These are phyloP conservation scores for Ranitomeya variabilis DNA, from an alignment of 2,113 vertebrate genomes.

Conservation along the genomic window DNA sequence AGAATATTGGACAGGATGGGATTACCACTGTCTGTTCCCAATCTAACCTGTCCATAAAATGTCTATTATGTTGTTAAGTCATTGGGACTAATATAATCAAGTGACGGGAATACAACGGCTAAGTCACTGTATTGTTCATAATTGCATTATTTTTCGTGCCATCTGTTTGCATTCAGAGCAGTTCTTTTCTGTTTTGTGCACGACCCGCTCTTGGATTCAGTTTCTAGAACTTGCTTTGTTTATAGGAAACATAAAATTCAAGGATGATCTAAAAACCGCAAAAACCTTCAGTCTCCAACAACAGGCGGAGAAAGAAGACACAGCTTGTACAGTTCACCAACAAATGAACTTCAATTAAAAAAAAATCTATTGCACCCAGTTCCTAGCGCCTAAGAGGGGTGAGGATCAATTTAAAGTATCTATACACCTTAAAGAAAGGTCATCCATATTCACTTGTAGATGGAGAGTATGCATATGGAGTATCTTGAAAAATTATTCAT, in stretches of 20 bases:
- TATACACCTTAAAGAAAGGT: too few species aligned
- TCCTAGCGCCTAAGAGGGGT: too few species aligned
- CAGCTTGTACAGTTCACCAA: neutral
- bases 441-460: too few species aligned
- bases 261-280: slow-evolving; percentile 44
- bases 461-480: too few species aligned
- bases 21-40: neutral
- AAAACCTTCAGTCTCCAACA: slow-evolving; percentile 1
- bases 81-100: neutral
- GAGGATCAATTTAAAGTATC: too few species aligned
- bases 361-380: too few species aligned
- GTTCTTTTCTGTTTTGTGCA: neutral
- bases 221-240: slow-evolving; percentile 37
- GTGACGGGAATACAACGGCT: neutral
- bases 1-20: neutral
- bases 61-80: neutral
- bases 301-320: neutral
- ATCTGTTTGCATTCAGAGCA: slow-evolving; percentile 21
- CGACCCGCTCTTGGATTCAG: slow-evolving; percentile 12
- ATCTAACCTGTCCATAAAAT: neutral
- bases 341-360: neutral
- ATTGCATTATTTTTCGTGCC: slow-evolving; percentile 22
- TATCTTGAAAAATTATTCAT: too few species aligned
- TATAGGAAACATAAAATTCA: slow-evolving; percentile 39
- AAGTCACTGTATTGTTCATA: slow-evolving; percentile 1